phyloP scores from a whole-genome alignment of 2,113 vertebrate genomes.

The Scopus umbretta region DNA sequence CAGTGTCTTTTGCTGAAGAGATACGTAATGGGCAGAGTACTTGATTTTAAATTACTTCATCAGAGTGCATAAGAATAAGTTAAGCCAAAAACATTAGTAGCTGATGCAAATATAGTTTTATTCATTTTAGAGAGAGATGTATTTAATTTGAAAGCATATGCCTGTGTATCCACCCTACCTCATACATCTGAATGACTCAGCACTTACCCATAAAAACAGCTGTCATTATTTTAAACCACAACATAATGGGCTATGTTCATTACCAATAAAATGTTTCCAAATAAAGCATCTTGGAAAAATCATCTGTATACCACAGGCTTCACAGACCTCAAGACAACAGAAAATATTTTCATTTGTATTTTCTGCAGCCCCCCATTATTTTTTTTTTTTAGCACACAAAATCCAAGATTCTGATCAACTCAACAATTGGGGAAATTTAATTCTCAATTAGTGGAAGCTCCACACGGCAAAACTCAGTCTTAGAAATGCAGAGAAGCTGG shows the following conservation, averaged over 20 bases:
- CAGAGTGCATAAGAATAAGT: neutral
- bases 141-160: neutral
- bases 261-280: neutral
- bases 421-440: neutral
- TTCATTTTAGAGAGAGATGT: neutral
- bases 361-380: neutral
- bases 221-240: neutral
- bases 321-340: neutral
- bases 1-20: neutral
- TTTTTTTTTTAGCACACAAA: neutral
- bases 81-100: neutral
- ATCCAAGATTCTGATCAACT: neutral
- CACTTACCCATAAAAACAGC: neutral
- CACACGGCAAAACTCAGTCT: neutral
- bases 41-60: neutral
- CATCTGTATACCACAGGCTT: neutral
- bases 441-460: neutral
- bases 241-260: neutral
- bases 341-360: neutral
- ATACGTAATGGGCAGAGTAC: neutral
- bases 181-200: neutral
- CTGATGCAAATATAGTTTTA: neutral
- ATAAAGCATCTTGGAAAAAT: neutral
- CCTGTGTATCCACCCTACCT: neutral
- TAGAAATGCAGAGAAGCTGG: neutral